Conservation (phyloP, 2,113 vertebrate species). For the Phasianus colchicus region DNA sequence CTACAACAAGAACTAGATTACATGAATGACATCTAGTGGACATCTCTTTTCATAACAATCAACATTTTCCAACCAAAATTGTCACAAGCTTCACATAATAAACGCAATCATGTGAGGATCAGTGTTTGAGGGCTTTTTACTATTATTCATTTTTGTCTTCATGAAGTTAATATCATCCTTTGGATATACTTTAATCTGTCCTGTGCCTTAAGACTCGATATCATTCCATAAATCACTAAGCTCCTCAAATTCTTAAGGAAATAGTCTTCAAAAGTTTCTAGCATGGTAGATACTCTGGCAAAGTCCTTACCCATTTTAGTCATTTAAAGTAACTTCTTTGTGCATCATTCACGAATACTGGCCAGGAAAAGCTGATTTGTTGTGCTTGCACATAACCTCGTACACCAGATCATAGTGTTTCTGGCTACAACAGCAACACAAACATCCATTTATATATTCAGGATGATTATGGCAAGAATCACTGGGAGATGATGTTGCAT, state of each 20-base stretch:
- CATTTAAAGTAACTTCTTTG: neutral
- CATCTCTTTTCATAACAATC: constrained; percentile 28
- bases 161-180: neutral
- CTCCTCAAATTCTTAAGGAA: neutral
- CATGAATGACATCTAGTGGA: constrained; percentile 83
- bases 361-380: neutral
- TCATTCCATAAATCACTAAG: neutral
- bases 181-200: neutral
- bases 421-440: neutral
- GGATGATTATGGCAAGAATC: neutral
- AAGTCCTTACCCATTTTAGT: neutral
- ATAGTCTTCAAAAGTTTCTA: neutral
- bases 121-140: neutral
- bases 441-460: neutral
- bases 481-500: neutral
- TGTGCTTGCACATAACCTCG: neutral
- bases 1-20: constrained; percentile 69
- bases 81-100: neutral
- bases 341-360: neutral
- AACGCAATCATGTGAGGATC: neutral
- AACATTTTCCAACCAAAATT: neutral
- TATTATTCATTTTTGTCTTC: neutral
- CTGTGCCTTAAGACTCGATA: neutral
- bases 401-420: neutral
- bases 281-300: neutral